These are phyloP conservation scores for Neosilurus mollespiculum DNA, from an alignment of 2,797 vertebrate genomes.

Conservation along the genomic window DNA sequence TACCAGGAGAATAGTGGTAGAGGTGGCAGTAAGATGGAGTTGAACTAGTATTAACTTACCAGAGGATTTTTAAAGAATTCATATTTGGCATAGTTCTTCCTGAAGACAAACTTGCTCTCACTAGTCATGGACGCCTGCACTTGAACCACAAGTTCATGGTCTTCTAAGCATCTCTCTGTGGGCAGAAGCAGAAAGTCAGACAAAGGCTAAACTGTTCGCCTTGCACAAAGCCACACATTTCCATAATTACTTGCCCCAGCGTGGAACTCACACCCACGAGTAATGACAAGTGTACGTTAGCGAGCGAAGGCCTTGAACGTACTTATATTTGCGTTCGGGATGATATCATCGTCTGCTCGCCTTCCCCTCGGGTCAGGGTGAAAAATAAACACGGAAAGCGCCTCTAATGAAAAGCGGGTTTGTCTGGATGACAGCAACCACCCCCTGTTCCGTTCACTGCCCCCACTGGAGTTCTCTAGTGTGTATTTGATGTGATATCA, in stretches of 20 bases:
- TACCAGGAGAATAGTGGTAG: neutral
- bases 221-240: neutral
- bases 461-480: neutral
- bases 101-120: conserved; percentile 94
- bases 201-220: neutral
- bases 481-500: neutral
- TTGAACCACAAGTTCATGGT: conserved; percentile 92
- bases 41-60: conserved; percentile 66
- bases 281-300: conserved; percentile 31
- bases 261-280: neutral
- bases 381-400: conserved; percentile 45
- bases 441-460: neutral
- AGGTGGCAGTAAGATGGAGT: neutral
- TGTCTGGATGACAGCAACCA: conserved; percentile 40
- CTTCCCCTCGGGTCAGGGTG: conserved; percentile 18
- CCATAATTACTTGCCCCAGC: conserved; percentile 16
- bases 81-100: conserved; percentile 99
- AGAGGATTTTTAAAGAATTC: conserved; percentile 97
- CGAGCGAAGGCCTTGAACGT: conserved; percentile 33
- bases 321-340: conserved; percentile 28
- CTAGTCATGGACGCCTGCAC: conserved; percentile 90
- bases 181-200: conserved; percentile 30
- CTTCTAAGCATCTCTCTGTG: conserved; percentile 94
- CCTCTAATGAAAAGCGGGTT: conserved; percentile 39
- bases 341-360: conserved; percentile 44